A percentile compares a stretch with the other conserved stretches of the same genome.
Evolutionary conservation across 2,797 vertebrate genomes (phyloP).

Genomic region (Otolemur crassicaudatus): DNA sequence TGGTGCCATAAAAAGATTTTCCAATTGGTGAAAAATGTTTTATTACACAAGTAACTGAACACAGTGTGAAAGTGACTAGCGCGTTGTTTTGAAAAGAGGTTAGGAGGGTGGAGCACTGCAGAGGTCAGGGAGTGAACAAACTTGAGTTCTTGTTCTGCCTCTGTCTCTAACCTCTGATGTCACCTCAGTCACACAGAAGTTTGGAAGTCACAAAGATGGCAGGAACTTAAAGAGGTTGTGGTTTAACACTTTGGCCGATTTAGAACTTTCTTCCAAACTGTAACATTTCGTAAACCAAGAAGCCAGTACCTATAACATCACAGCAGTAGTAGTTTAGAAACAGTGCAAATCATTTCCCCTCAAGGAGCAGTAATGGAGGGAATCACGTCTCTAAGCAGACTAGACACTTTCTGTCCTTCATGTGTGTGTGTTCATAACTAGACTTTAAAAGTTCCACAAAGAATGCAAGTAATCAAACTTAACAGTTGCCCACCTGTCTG

Average conservation of each 20-base stretch:
- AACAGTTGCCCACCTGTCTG: background rate
- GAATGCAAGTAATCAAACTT: background rate
- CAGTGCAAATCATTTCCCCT: background rate
- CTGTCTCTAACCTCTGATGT: background rate
- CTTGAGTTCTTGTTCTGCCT: background rate
- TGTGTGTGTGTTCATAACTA: background rate
- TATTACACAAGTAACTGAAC: conserved; percentile 18
- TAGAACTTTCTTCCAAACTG: background rate
- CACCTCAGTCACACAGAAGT: background rate
- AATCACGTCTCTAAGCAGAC: background rate
- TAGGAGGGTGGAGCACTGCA: background rate
- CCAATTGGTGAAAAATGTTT: conserved; percentile 10
- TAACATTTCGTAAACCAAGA: background rate
- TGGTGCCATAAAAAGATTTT: background rate
- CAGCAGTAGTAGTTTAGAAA: background rate
- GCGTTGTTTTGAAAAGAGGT: background rate
- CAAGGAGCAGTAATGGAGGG: background rate
- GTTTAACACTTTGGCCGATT: background rate
- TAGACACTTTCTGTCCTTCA: background rate
- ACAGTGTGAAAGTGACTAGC: background rate
- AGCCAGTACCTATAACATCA: background rate
- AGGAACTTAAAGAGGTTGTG: background rate
- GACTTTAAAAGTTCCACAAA: background rate
- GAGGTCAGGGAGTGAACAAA: background rate
- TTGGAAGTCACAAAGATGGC: background rate